These are phyloP conservation scores for Leptura quadrifasciata DNA, from an alignment of 2,888 invertebrate species.

Conservation along the genomic window DNA sequence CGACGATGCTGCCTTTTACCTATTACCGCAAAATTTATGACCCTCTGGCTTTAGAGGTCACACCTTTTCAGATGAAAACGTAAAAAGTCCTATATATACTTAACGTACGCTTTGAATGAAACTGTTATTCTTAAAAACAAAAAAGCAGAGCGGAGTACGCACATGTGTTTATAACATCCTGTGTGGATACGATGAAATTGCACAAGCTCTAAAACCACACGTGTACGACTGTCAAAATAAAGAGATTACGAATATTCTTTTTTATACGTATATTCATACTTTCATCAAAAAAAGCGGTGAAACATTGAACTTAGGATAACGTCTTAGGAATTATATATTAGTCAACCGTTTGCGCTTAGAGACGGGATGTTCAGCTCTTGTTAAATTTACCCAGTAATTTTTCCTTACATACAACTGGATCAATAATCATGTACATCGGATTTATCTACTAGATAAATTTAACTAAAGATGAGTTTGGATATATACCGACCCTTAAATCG, in stretches of 20 bases:
- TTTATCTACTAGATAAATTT: no score
- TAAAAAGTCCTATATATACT: neutral
- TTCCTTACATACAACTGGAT: no score
- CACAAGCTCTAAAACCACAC: conserved; percentile 2
- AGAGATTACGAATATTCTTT: neutral
- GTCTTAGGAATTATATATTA: neutral
- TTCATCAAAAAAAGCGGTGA: neutral
- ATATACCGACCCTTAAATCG: no score
- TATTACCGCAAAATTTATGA: conserved; percentile 15
- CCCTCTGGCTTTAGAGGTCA: conserved; percentile 15
- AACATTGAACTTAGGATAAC: neutral
- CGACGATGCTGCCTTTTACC: conserved; percentile 7
- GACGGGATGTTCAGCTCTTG: no score
- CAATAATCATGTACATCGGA: no score
- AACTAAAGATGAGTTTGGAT: no score
- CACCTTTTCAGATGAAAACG: conserved; percentile 17
- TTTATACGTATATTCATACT: neutral
- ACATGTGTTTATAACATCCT: conserved; percentile 14
- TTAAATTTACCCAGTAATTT: no score
- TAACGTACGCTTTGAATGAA: neutral
- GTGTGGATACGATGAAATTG: conserved; percentile 10
- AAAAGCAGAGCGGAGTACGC: neutral
- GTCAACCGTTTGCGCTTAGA: neutral
- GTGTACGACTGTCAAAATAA: neutral
- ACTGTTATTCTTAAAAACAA: neutral